Evolutionary conservation across 2,113 vertebrate species (phyloP), one percentile per base, ranked within the genome.

Genomic region (Austrofundulus limnaeus): DNA sequence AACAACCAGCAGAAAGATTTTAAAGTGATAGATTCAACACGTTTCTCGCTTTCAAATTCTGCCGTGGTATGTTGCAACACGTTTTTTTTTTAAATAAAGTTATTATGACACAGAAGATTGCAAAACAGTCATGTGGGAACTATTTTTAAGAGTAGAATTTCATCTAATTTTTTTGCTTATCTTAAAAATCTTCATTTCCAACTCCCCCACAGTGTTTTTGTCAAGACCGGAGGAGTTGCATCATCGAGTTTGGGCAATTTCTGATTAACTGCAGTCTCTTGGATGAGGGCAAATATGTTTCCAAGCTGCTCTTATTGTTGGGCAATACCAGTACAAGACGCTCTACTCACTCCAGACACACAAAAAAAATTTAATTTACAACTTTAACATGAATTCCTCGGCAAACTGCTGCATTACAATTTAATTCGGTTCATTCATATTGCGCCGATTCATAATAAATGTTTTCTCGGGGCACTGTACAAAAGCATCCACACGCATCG

Each of bases 81-180:
- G 3, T 28, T 34, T 34, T 9, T 11, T 51, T 63, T 45, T 28
- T 50, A 17, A 17, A 28, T n/a, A 12, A 5, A 49, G 56, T 49
- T 13, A 23, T 74, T 62, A 55, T 48, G 24, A 70, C 43, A 56
- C 6, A 4, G 14, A 11, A 39, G 50, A n/a, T 69, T 78, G 42
- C 60, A 38, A 61, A 69, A 66, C 52, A 41, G 38, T 13, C 1
- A 6, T 3, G 13, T 14, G 19, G 16, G 16, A 31, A n/a, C 8
- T 11, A 8, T 31, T 15, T 28, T 14, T 31, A 1, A 31, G n/a
- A 1, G 13, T 19, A 19, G 1, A 10, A 20, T 20, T 46, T 20
- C 2, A 46, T 34, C 31, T 34, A 2, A 17, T 12, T 17, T 14
- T 41, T 41, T 41, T 34, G 31, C 12, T 43, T 43, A 43, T 43